Evolutionary conservation across 2,888 invertebrate species (phyloP).

Genomic region (Elegia similella): DNA sequence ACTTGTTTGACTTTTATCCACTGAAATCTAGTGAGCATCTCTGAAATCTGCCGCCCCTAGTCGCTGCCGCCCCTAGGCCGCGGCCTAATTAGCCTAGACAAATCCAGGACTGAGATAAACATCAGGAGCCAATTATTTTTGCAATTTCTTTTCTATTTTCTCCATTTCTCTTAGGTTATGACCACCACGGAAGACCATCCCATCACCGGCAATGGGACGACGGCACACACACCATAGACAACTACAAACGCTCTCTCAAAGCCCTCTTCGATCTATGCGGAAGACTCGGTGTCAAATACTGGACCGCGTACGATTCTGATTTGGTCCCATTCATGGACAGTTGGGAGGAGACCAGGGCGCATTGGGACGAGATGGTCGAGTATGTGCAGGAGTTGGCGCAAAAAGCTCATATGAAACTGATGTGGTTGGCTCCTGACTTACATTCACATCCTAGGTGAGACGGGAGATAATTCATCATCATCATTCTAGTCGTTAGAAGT

Average conservation of each 20-base stretch:
- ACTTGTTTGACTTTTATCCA: too few relatives aligned
- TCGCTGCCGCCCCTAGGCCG: too few relatives aligned
- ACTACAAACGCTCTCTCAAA: constrained; percentile 80
- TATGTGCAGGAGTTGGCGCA: constrained; percentile 79
- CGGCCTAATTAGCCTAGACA: too few relatives aligned
- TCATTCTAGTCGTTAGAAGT: too few relatives aligned
- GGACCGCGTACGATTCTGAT: constrained; percentile 84
- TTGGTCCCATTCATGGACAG: constrained; percentile 78
- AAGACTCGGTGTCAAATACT: constrained; percentile 83
- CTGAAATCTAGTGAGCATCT: too few relatives aligned
- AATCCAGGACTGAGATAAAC: too few relatives aligned
- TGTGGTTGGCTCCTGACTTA: constrained; percentile 85
- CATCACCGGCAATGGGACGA: constrained; percentile 81
- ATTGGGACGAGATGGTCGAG: constrained; percentile 82
- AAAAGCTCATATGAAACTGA: constrained; percentile 78
- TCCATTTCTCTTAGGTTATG: constrained; percentile 44
- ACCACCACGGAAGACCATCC: constrained; percentile 67
- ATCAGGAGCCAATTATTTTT: too few relatives aligned
- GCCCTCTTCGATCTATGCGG: constrained; percentile 84
- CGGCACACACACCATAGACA: constrained; percentile 75
- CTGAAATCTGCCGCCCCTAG: too few relatives aligned
- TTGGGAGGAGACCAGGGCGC: constrained; percentile 76
- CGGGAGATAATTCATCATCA: background rate
- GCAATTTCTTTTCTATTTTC: too few relatives aligned
- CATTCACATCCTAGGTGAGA: constrained; percentile 80